phyloP scores from a whole-genome alignment of 2,113 vertebrate genomes.

The Laterallus jamaicensis region DNA sequence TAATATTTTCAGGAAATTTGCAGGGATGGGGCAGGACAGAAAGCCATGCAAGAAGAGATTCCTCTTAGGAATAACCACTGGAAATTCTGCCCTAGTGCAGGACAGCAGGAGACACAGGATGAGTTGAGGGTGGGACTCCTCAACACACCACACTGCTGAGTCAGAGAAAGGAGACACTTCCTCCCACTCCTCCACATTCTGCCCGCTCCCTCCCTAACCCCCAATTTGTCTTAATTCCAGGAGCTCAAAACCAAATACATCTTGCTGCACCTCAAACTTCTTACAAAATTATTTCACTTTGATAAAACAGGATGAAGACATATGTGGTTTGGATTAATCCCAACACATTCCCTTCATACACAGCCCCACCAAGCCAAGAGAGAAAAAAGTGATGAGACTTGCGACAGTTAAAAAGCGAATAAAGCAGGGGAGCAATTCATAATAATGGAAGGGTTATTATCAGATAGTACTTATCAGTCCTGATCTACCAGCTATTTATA shows the following conservation, averaged over 20 bases:
- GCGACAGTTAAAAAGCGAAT: background rate
- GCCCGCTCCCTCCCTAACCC: no score
- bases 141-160: background rate
- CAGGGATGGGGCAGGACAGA: background rate
- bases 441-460: background rate
- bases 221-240: background rate
- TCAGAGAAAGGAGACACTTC: background rate
- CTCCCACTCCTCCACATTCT: background rate
- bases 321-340: conserved; percentile 14
- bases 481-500: background rate
- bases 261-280: background rate
- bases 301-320: background rate
- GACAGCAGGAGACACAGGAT: background rate
- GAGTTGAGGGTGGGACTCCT: background rate
- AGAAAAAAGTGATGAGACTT: background rate
- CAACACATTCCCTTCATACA: background rate
- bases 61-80: background rate
- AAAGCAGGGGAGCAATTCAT: background rate
- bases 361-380: background rate
- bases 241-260: background rate
- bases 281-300: background rate
- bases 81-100: background rate
- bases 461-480: background rate
- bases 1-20: background rate
- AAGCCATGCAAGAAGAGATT: background rate